Evolutionary conservation across 1,140 invertebrate genomes (phyloP), one percentile per base, ranked within the genome.

Genomic region (Bombus pascuorum): DNA sequence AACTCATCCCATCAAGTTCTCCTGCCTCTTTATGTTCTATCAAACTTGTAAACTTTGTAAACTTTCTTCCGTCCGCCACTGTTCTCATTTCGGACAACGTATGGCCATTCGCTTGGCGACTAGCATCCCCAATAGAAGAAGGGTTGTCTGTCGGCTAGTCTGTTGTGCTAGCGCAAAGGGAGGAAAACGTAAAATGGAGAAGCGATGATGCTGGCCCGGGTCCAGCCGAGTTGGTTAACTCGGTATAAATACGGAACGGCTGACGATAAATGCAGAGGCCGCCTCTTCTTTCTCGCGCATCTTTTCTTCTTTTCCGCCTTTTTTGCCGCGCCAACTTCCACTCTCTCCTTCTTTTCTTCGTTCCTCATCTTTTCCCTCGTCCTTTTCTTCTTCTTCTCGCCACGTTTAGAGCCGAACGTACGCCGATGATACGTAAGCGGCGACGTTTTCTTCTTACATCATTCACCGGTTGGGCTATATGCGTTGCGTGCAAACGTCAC

Each of bases 211-310:
- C 68, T 91, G 90, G 90, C 91, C 74, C 32, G 42, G 70, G 72
- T 91, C 89, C 90, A 91, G 77, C 65, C 34, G 25, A 66, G 73
- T 65, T 66, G 53, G 68, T 86, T 90, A 77, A 87, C 83, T 82
- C 75, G 80, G 81, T 92, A 91, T 89, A 91, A 91, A 92, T 90
- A 91, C 88, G 59, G 74, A 84, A 62, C 75, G 70, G 72, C 66
- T 85, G 68, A 75, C 77, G 87, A 89, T 85, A 91, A 92, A 91
- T 82, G 87, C 80, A 86, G 73, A 74, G 80, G 34, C 71, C 8
- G 57, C 71, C n/a, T 47, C 74, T 89, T 79, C 65, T 34, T 85
- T 47, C 62, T 75, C 72, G 25, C 42, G 57, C 47, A 70, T 10
- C 22, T 68, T 59, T 71, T 80, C 57, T 82, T 86, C 68, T 66